These are phyloP conservation scores for Macaria liturata DNA, from an alignment of 2,888 invertebrate species.

Conservation along the genomic window DNA sequence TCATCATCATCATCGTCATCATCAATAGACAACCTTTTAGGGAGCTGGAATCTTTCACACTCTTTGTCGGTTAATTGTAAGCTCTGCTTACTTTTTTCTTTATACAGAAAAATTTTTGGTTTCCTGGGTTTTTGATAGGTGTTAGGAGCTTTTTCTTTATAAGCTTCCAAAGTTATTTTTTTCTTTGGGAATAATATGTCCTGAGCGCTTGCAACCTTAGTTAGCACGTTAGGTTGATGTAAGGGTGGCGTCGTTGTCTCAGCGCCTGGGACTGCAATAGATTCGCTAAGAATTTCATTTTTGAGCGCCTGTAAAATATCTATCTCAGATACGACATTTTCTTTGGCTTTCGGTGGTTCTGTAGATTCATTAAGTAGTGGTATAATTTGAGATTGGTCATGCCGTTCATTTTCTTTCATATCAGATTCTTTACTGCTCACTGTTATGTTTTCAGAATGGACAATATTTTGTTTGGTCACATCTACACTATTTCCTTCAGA, in stretches of 20 bases:
- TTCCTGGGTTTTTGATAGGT: no score
- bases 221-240: slow-evolving; percentile 68
- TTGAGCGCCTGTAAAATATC: slow-evolving; percentile 76
- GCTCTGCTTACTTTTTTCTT: slow-evolving; percentile 63
- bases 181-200: slow-evolving; percentile 63
- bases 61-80: slow-evolving; percentile 76
- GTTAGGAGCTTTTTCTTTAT: slow-evolving; percentile 61
- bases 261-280: slow-evolving; percentile 51
- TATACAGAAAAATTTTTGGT: background rate
- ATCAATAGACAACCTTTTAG: slow-evolving; percentile 53
- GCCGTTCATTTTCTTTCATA: slow-evolving; percentile 11
- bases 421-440: background rate
- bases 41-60: slow-evolving; percentile 73
- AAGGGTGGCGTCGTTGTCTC: slow-evolving; percentile 60
- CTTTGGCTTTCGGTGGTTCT: slow-evolving; percentile 43
- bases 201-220: slow-evolving; percentile 62
- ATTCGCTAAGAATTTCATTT: slow-evolving; percentile 72
- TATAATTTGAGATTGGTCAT: slow-evolving; percentile 46
- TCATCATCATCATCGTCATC: slow-evolving; percentile 53
- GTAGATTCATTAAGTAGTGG: slow-evolving; percentile 60
- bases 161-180: slow-evolving; percentile 76
- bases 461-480: no score
- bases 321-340: slow-evolving; percentile 65
- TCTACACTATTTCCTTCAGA: no score
- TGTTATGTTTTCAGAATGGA: no score